Conservation (phyloP, 1,140 invertebrate genomes). For the Drosophila athabasca region DNA sequence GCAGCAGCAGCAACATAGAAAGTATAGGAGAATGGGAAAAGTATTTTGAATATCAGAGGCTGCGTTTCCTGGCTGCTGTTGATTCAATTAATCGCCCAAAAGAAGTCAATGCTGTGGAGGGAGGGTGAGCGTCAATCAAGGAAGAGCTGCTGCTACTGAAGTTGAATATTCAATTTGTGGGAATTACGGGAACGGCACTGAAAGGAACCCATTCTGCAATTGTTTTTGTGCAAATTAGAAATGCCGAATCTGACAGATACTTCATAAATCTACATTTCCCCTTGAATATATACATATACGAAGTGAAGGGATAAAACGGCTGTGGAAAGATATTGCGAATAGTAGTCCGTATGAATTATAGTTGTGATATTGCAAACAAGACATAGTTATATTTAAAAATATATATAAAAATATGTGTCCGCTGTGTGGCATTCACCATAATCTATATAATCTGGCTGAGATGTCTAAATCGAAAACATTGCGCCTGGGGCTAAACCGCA, state of each 20-base stretch:
- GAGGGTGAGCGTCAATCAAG: conserved; percentile 38
- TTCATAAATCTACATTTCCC: too few species aligned
- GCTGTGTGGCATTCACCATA: too few species aligned
- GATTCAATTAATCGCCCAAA: conserved; percentile 41
- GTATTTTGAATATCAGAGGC: conserved; percentile 61
- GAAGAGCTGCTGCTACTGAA: conserved; percentile 14
- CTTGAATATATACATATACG: too few species aligned
- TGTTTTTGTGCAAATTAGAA: conserved; percentile 44
- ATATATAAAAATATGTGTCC: too few species aligned
- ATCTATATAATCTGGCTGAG: too few species aligned
- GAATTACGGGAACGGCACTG: conserved; percentile 29
- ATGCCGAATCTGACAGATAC: conserved; percentile 21
- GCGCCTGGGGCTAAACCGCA: too few species aligned
- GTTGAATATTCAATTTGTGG: conserved; percentile 54
- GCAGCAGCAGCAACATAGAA: conserved; percentile 1
- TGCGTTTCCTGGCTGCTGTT: conserved; percentile 37
- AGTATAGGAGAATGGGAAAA: neutral
- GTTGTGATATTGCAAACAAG: too few species aligned
- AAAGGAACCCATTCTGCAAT: conserved; percentile 42
- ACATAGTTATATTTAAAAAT: too few species aligned
- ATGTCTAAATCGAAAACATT: too few species aligned
- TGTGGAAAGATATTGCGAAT: too few species aligned
- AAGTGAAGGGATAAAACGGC: too few species aligned
- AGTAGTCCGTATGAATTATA: too few species aligned
- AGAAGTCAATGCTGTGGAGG: conserved; percentile 44